Evolutionary conservation across 2,888 invertebrate genomes (phyloP), one percentile per base, ranked within the genome.

Genomic region (Metallyticus violacea): DNA sequence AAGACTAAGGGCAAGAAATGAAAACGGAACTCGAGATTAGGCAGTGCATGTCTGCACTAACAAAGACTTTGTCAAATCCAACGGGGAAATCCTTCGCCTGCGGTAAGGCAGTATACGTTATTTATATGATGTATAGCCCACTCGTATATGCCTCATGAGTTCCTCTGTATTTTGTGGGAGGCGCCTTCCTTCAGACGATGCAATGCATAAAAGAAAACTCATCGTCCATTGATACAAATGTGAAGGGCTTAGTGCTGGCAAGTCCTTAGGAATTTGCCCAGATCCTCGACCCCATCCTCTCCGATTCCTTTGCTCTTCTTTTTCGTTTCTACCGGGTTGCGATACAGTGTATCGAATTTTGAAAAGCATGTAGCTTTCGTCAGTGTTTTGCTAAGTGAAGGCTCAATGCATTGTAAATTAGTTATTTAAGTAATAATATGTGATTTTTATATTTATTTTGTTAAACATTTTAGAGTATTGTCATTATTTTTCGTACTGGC

Each of bases 191-290:
- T 40, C 40, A 62, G 84, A 62, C 76, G 28, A 79, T 28, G 79
- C 86, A 86, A 84, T 84, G 86, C 86, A 86, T 86, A 86, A 79
- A 86, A 85, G 84, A 86, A 79, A 84, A 84, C 86, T 86, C 86
- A 85, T 80, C 86, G 82, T 84, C 84, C 85, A 85, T 87, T 87
- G 87, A 87, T 87, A 87, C 81, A 85, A 87, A 87, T 87, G 87
- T 79, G 85, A 79, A 77, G 62, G 81, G 87, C 62, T 87, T 85
- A 77, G 77, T 78, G 85, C 79, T 26, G 26, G 26, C 62, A 40
- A 84, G 77, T 86, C 81, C 79, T 77, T 9, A 79, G 85, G 85
- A 86, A 79, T 84, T 22, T 62, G 15, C 40, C 9, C 40, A 62
- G n/a, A n/a, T n/a, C n/a, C n/a, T 62, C 40, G 15, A 62, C 40